phyloP scores from a whole-genome alignment of 2,797 vertebrate genomes.

The Aselliscus stoliczkanus region DNA sequence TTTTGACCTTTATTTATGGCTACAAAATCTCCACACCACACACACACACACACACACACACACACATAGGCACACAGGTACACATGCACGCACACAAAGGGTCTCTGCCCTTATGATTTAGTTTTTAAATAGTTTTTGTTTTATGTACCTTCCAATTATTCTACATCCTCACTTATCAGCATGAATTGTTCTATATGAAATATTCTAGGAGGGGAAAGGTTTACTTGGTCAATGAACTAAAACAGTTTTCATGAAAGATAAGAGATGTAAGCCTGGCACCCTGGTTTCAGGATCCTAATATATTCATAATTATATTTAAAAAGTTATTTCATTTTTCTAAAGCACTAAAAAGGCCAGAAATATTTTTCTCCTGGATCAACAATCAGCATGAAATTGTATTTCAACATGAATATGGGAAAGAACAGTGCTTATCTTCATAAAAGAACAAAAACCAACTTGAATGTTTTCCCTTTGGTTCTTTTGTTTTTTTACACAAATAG shows the following conservation, averaged over 20 bases:
- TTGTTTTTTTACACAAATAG: background rate
- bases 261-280: background rate
- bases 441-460: background rate
- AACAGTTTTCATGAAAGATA: constrained; percentile 45
- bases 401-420: background rate
- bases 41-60: background rate
- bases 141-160: background rate
- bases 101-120: background rate
- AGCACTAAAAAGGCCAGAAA: background rate
- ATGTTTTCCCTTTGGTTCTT: background rate
- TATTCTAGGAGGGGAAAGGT: constrained; percentile 22
- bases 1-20: constrained; percentile 66
- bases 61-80: rapidly evolving
- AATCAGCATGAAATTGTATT: constrained; percentile 27
- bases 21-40: background rate
- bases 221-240: constrained; percentile 33
- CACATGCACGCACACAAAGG: background rate
- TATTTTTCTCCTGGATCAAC: background rate
- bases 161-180: background rate
- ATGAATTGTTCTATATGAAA: constrained; percentile 48
- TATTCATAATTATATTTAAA: constrained; percentile 37
- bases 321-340: constrained; percentile 26
- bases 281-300: constrained; percentile 40
- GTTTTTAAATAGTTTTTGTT: background rate
- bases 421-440: background rate